These are phyloP conservation scores for Drosophila flavopinicola DNA, from an alignment of 2,888 invertebrate species.

Conservation along the genomic window DNA sequence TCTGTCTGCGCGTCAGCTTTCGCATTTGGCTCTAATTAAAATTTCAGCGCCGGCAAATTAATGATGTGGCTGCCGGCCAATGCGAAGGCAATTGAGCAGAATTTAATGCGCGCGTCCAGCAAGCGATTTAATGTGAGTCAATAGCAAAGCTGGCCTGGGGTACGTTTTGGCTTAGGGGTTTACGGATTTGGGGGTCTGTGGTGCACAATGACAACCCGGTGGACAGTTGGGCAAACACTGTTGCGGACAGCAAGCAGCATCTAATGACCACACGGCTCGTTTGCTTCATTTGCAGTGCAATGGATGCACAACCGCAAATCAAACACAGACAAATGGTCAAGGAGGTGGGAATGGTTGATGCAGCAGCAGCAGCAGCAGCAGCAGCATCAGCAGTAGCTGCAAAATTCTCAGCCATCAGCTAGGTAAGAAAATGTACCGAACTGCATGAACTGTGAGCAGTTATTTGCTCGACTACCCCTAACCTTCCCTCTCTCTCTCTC, in stretches of 20 bases:
- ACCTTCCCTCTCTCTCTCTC: too few relatives aligned
- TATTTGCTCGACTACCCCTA: constrained; percentile 12
- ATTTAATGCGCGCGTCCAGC: constrained; percentile 37
- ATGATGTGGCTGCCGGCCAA: constrained; percentile 51
- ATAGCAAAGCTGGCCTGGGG: constrained; percentile 5
- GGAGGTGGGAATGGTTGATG: too few relatives aligned
- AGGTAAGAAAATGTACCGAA: constrained; percentile 29
- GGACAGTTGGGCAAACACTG: constrained; percentile 43
- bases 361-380: too few relatives aligned
- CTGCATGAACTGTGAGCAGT: constrained; percentile 14
- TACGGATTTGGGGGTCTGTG: not conserved
- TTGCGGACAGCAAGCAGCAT: constrained; percentile 34
- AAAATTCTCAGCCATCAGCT: not conserved
- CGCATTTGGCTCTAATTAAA: constrained; percentile 60
- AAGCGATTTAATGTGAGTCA: constrained; percentile 46
- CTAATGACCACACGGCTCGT: constrained; percentile 76
- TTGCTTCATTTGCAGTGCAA: constrained; percentile 75
- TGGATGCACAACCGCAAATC: constrained; percentile 76
- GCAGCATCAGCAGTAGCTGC: too few relatives aligned
- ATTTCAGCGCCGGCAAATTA: constrained; percentile 59
- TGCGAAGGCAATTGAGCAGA: constrained; percentile 46
- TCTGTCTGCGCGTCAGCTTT: constrained; percentile 6
- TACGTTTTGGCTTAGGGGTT: not conserved
- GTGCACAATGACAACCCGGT: constrained; percentile 21
- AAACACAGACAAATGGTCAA: constrained; percentile 54